Evolutionary conservation across 2,888 invertebrate species (phyloP).

Genomic region (Sylvicola cinctus): DNA sequence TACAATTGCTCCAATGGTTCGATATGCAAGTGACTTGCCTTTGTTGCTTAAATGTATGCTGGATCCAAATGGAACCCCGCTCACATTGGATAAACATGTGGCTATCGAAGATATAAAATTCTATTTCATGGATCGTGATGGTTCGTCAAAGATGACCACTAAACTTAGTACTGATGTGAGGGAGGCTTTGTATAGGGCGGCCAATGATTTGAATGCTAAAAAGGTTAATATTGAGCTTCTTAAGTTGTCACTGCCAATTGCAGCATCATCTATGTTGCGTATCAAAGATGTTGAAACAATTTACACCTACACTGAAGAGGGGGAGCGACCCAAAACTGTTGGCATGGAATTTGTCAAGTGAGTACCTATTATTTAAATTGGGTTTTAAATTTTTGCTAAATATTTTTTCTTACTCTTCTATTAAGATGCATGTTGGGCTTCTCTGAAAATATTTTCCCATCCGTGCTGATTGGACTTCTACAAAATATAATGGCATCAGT

Average conservation of each 20-base stretch:
- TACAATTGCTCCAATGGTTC: conserved; percentile 65
- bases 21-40: conserved; percentile 68
- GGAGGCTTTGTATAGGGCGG: conserved; percentile 22
- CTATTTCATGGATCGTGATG: conserved; percentile 65
- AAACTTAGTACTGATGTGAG: conserved; percentile 21
- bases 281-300: conserved; percentile 42
- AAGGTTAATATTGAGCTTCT: conserved; percentile 41
- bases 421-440: conserved; percentile 22
- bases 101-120: conserved; percentile 41
- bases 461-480: conserved; percentile 35
- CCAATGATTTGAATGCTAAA: conserved; percentile 23
- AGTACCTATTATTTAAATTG: conserved; percentile 3
- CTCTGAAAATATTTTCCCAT: conserved; percentile 31
- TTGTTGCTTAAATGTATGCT: conserved; percentile 49
- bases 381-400: background rate
- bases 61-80: conserved; percentile 28
- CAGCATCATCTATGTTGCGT: conserved; percentile 33
- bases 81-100: conserved; percentile 28
- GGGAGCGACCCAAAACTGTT: conserved; percentile 35
- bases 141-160: conserved; percentile 36
- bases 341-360: conserved; percentile 39
- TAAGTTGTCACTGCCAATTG: conserved; percentile 40
- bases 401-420: background rate
- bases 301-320: conserved; percentile 40
- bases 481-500: conserved; percentile 36